Base-by-base conservation (phyloP, 2,888 invertebrate genomes). In the Encarsia formosa region DNA sequence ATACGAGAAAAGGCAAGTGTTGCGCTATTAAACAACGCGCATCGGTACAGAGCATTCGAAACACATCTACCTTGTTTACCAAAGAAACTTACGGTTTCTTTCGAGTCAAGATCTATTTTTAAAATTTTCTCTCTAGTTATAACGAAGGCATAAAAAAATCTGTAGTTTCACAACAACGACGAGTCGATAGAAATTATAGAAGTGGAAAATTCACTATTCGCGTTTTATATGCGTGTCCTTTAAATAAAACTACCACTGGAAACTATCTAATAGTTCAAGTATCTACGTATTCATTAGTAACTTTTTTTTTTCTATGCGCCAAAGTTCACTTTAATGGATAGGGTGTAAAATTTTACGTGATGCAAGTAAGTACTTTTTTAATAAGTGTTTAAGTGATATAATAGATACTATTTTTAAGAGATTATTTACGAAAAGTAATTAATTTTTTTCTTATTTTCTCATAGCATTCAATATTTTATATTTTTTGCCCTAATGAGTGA, bases 1-100 rank as follows among this genome's bases (percentile, higher is more conserved):
- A 52, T 26, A 42, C 31, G 49, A 46, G 46, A 15, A 56, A 54
- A 56, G 52, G 56, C 52, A 56, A 43, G 39, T 38, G 29, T 39
- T 43, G 35, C 46, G 43, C 41, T 15, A 34, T 13, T 34, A 23
- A 18, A 38, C 4, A 18, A 29, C 6, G 37, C 49, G 37, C 44
- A 40, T 49, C 31, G 20, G 29, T 52, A 52, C 23, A 32, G 42
- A 56, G 23, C 39, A 47, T 42, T 52, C 18, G 5, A 46, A 49
- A 56, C 26, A 49, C 37, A 45, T 49, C 26, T 35, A 55, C 34
- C n/a, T 51, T 26, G 40, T 48, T 40, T 8, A 47, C 35, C 35
- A 49, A 40, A n/a, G 19, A 35, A 47, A 34, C 5, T 29, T 41
- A 29, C 35, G 19, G 16, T 8, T 16, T 35, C 37, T 37, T 9